Evolutionary conservation across 2,113 vertebrate genomes (phyloP), one percentile per base, ranked within the genome.

Genomic region (Hyaena hyaena): DNA sequence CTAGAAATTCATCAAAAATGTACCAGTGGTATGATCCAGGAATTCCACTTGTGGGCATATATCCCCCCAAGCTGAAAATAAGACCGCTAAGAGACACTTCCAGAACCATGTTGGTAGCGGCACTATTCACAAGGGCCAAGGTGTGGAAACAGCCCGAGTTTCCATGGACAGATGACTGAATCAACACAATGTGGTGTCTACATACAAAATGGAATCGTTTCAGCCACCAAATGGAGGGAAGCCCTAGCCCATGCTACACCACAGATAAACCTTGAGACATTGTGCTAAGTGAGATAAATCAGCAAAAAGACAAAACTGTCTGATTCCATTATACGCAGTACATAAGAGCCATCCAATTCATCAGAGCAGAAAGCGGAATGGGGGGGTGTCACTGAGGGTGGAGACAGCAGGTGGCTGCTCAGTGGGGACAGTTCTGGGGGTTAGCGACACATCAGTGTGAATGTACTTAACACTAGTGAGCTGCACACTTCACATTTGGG

Each of bases 291-390:
- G 11, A 31, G 33, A 71, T 17, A 26, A 73, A 53, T 35, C 6
- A 4, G 15, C 35, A 55, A 35, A 28, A n/a, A 31, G 55, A 14
- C 55, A 6, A 11, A 39, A 9, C 28, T 2, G 1, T 2, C 0
- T 17, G 5, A 45, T 35, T n/a, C 24, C 19, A 0, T 14, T 19
- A 15, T 39, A 0, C 0, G n/a, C n/a, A 2, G 7, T 1, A 2
- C 2, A 3, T 31, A 31, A 14, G 69, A 14, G 8, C 0, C 4
- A 1, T 53, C 74, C 16, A 0, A 33, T 4, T 33, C 24, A 0
- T 26, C 10, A 24, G 12, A 43, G 12, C n/a, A 53, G 24, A 43
- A 15, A 66, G 65, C 10, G 6, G 65, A 14, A 66, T 15, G 65
- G 65, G 2, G 8, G 61, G 26, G 65, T 1, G 53, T 1, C 31